These are phyloP conservation scores for Mythimna pallens DNA, from an alignment of 2,888 invertebrate genomes.

Conservation along the genomic window DNA sequence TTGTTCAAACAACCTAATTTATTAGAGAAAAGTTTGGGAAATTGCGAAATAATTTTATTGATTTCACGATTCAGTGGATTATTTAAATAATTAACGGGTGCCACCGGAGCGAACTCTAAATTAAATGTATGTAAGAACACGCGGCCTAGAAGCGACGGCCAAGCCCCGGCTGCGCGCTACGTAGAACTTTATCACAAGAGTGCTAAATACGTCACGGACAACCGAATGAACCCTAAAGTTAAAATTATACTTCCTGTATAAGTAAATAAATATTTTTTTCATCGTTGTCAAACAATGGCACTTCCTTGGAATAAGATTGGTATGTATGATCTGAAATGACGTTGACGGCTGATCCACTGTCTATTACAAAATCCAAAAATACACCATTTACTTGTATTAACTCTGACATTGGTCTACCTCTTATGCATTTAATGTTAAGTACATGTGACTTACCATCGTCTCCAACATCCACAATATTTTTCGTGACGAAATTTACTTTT, in stretches of 20 bases:
- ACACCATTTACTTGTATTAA: too few species aligned
- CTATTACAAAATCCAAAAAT: not conserved
- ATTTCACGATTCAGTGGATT: not conserved
- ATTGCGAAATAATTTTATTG: too few species aligned
- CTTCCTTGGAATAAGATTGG: not conserved
- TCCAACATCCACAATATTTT: too few species aligned
- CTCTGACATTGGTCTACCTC: too few species aligned
- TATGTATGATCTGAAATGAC: not conserved
- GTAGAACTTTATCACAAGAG: not conserved
- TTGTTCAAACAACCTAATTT: too few species aligned
- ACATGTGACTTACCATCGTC: too few species aligned
- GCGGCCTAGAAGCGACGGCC: conserved; percentile 5
- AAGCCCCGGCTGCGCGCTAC: not conserved
- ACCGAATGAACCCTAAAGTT: not conserved
- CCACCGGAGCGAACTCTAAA: not conserved
- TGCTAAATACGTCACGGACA: not conserved
- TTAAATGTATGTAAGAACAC: not conserved
- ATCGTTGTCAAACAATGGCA: not conserved
- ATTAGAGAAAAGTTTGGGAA: too few species aligned
- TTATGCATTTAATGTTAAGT: too few species aligned
- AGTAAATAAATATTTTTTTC: too few species aligned
- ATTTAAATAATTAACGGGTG: not conserved
- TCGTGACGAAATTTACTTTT: too few species aligned
- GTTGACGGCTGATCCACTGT: not conserved
- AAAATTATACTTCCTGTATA: not conserved